A percentile compares a stretch with the other conserved stretches of the same genome.
Evolutionary conservation across 2,888 invertebrate genomes (phyloP).

Genomic region (Drosophila pseudotakahashii): DNA sequence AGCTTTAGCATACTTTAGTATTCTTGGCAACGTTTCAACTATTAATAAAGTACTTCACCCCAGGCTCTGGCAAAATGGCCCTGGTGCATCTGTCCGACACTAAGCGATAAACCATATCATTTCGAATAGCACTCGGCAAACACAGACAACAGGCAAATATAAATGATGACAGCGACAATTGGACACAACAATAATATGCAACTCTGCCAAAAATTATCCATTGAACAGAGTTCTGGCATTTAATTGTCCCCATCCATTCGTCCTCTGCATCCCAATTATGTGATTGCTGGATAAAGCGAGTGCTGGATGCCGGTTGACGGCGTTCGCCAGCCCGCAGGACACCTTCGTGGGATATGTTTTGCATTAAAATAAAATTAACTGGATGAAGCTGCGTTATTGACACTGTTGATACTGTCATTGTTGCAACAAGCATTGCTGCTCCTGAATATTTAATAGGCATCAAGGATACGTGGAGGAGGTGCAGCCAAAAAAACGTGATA

Average conservation of each 20-base stretch:
- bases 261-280: slow-evolving; percentile 24
- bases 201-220: slow-evolving; percentile 59
- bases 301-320: background rate
- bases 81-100: slow-evolving; percentile 4
- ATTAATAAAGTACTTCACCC: slow-evolving; percentile 4
- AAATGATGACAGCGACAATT: slow-evolving; percentile 47
- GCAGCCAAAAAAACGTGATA: too few species aligned
- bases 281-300: slow-evolving; percentile 61
- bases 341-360: slow-evolving; percentile 59
- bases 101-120: slow-evolving; percentile 40
- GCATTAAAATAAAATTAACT: slow-evolving; percentile 78
- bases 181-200: slow-evolving; percentile 57
- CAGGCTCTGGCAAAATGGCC: background rate
- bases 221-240: slow-evolving; percentile 57
- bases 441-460: slow-evolving; percentile 67
- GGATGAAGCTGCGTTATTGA: slow-evolving; percentile 56
- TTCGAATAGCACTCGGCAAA: slow-evolving; percentile 56
- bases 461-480: background rate
- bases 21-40: slow-evolving; percentile 2
- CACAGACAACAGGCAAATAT: slow-evolving; percentile 59
- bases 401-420: slow-evolving; percentile 60
- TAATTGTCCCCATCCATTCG: slow-evolving; percentile 42
- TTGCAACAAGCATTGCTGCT: slow-evolving; percentile 59
- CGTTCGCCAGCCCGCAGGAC: slow-evolving; percentile 14
- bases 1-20: too few species aligned